Evolutionary conservation across 2,113 vertebrate genomes (phyloP).

Genomic region (Shinisaurus crocodilurus): DNA sequence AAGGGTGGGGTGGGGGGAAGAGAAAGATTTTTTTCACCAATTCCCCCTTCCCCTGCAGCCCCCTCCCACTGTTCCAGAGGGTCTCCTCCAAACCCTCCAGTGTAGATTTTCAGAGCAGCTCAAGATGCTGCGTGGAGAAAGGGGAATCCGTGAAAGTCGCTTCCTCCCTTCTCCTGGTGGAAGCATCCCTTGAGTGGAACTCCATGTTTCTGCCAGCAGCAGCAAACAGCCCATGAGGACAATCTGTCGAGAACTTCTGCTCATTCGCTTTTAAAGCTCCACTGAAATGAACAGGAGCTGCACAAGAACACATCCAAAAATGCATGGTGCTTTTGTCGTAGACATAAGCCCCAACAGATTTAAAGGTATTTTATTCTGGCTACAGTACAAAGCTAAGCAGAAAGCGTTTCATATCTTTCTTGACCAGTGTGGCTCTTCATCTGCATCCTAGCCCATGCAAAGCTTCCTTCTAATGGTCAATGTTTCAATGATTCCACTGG

Average conservation of each 20-base stretch:
- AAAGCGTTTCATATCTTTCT: not conserved
- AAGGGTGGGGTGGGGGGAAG: not conserved
- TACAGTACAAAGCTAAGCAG: not conserved
- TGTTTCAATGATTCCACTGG: not conserved
- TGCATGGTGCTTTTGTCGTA: not conserved
- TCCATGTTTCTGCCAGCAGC: no score
- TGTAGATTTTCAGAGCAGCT: no score
- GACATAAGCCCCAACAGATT: not conserved
- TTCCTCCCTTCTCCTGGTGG: no score
- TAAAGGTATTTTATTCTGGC: not conserved
- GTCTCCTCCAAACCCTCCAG: no score
- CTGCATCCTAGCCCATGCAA: not conserved
- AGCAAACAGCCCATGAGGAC: no score
- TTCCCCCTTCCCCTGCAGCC: no score
- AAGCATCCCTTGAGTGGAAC: no score
- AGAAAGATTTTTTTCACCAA: no score
- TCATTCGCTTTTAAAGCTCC: not conserved
- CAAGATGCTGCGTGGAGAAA: no score
- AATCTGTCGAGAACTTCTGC: not conserved
- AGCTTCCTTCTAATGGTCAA: not conserved
- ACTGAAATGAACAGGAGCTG: not conserved
- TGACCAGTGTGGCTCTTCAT: not conserved
- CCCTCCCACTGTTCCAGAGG: no score
- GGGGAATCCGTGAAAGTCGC: no score
- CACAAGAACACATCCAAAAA: not conserved